Base-by-base conservation (phyloP, 1,140 invertebrate species). In the Drosophila bifasciata region DNA sequence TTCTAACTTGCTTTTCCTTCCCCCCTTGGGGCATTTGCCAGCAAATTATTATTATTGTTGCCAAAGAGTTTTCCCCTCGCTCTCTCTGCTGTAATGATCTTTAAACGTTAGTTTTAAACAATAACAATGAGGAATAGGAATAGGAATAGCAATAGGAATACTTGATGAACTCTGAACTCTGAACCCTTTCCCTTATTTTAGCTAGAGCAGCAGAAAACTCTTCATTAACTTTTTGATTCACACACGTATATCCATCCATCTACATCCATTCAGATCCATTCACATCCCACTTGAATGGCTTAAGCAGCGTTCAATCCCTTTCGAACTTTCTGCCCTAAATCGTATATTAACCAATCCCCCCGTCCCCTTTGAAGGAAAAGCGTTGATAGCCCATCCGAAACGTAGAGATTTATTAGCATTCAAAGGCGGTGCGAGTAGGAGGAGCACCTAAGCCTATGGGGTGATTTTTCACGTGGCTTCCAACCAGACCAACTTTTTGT, bases 351-450 rank as follows among this genome's bases (percentile, higher is more conserved):
- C 32, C 32, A n/a, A n/a, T 8, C 11, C 11, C 8, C 8, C 9
- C 9, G 9, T 57, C 49, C 46, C 55, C 40, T 16, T 45, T 45
- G 63, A 78, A 71, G 69, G 85, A 76, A 50, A 80, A 89, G 60
- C 75, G 74, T 59, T 67, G 76, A 77, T 68, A 60, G 62, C 45
- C 45, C 43, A 13, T 40, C 66, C 36, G 17, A 8, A 48, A 69
- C 61, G 64, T 74, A 76, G 68, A 89, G 86, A 89, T 89, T 89
- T 89, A 89, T 89, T 89, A 89, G 78, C 86, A 89, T 89, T 89
- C 86, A 89, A 81, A 89, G 80, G n/a, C n/a, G 62, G 84, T 32
- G 28, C 28, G 28, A 36, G 32, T 9, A 13, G 32, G 9, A 36
- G 32, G 32, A 36, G 32, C 5, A 25, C 23, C 5, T 25, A 36